Evolutionary conservation across 2,113 vertebrate genomes (phyloP), one percentile per base, ranked within the genome.

Genomic region (Lasiurus borealis): DNA sequence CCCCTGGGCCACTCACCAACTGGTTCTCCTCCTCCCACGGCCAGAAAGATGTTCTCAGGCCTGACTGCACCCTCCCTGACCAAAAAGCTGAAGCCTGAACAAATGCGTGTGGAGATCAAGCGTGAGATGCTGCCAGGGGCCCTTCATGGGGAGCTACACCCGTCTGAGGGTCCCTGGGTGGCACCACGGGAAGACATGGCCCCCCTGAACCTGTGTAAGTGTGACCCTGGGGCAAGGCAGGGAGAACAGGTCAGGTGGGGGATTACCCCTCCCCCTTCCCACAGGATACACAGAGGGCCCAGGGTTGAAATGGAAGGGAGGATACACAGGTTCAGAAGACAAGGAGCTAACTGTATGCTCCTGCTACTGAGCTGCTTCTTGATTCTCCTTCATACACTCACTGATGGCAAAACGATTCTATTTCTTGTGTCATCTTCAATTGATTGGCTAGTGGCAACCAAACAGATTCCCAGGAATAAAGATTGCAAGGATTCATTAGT

Each of bases 201-300:
- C 1, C 98, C 98, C 19, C 86, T 98, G 91, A 98, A 98, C 96
- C 98, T 98, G 95, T 98, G 98, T 98, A 97, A 98, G 98, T 98
- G 80, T 80, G 4, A 85, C 76, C 1, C 18, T 48, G 11, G 23
- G 27, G 12, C 40, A 1, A 64, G 83, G 85, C n/a, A 73, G 52
- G 77, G 77, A 82, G 59, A 85, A 87, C 9, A 68, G 25, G 14
- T 75, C 27, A n/a, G 46, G 48, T 77, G 69, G 92, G 59, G 75
- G 66, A 9, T 54, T 7, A 19, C 27, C 23, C 27, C 64, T 8
- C 7, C 78, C 0, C 21, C 31, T 8, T 0, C 13, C 11, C 46
- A 12, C 29, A 8, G 72, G 71, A 18, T 76, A 66, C 36, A 62
- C 57, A 11, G 34, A 88, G 23, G 18, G 8, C 73, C 44, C 40